Evolutionary conservation across 2,888 invertebrate species (phyloP).

Genomic region (Stratiomys singularior): DNA sequence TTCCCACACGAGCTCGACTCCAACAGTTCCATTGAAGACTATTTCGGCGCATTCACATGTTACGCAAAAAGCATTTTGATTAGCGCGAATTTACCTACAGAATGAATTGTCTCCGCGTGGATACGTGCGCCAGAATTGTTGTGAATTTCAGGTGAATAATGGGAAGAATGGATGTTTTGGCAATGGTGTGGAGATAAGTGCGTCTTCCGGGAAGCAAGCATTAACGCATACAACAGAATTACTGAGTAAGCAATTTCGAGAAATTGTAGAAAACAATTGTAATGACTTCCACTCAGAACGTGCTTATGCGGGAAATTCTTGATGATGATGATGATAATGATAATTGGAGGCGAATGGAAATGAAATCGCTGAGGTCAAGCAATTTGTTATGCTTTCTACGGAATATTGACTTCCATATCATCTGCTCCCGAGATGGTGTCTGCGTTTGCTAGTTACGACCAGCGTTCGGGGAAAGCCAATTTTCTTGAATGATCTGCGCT

Average conservation of each 20-base stretch:
- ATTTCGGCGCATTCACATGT: not conserved
- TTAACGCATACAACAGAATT: conserved; percentile 3
- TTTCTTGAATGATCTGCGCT: no score
- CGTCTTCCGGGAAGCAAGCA: not conserved
- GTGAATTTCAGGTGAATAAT: not conserved
- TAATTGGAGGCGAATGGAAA: not conserved
- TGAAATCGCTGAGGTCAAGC: not conserved
- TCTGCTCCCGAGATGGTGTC: not conserved
- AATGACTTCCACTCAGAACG: not conserved
- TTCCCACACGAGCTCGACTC: not conserved
- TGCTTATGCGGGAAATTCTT: not conserved
- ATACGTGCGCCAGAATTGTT: not conserved
- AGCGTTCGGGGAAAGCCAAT: no score
- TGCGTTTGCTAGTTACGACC: no score
- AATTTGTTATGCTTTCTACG: not conserved
- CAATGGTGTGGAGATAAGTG: not conserved
- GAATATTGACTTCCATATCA: not conserved
- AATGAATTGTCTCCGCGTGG: not conserved
- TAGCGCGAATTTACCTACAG: not conserved
- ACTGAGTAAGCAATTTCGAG: not conserved
- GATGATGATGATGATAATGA: not conserved
- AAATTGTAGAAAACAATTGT: conserved; percentile 3
- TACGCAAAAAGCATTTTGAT: not conserved
- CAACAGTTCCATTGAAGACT: not conserved
- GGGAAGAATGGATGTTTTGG: not conserved